Conservation (phyloP, 2,113 vertebrate genomes). For the Poecilia latipinna region DNA sequence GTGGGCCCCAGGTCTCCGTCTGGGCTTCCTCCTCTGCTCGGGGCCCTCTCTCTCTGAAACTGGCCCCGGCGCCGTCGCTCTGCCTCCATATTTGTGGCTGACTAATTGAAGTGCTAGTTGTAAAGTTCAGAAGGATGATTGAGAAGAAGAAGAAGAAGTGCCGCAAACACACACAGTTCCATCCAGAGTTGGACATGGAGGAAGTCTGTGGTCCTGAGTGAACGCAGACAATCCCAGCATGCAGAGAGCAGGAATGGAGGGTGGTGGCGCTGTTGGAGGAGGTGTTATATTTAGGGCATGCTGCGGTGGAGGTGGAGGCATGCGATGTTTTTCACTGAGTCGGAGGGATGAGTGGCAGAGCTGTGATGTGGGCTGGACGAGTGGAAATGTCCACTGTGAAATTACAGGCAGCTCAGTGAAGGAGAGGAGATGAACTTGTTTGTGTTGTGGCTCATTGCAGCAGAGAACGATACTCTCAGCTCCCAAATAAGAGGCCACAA, state of each 20-base stretch:
- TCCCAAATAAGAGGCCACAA: slow-evolving; percentile 41
- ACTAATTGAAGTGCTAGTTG: slow-evolving; percentile 60
- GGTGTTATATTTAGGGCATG: slow-evolving; percentile 66
- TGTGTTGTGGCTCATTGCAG: slow-evolving; percentile 63
- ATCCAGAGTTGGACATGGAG: slow-evolving; percentile 24
- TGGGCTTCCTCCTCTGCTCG: slow-evolving; percentile 46
- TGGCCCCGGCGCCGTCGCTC: slow-evolving; percentile 31
- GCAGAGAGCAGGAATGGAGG: slow-evolving; percentile 30
- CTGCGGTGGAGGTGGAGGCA: slow-evolving; percentile 68
- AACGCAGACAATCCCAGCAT: slow-evolving; percentile 58
- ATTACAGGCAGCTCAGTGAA: slow-evolving; percentile 72
- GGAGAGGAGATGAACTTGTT: slow-evolving; percentile 64
- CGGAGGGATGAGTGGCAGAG: slow-evolving; percentile 65
- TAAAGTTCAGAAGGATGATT: slow-evolving; percentile 63
- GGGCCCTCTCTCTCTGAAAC: slow-evolving; percentile 28
- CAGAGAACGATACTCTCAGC: slow-evolving; percentile 57
- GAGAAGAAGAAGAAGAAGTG: slow-evolving; percentile 15
- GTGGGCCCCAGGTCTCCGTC: slow-evolving; percentile 57
- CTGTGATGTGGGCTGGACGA: slow-evolving; percentile 72
- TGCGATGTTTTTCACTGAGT: slow-evolving; percentile 69
- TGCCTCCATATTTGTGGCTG: slow-evolving; percentile 60
- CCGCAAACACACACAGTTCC: slow-evolving; percentile 30
- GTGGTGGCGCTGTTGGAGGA: slow-evolving; percentile 23
- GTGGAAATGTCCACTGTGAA: slow-evolving; percentile 52
- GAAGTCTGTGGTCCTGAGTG: slow-evolving; percentile 47